Evolutionary conservation across 2,888 invertebrate species (phyloP).

Genomic region (Agriopis marginaria): DNA sequence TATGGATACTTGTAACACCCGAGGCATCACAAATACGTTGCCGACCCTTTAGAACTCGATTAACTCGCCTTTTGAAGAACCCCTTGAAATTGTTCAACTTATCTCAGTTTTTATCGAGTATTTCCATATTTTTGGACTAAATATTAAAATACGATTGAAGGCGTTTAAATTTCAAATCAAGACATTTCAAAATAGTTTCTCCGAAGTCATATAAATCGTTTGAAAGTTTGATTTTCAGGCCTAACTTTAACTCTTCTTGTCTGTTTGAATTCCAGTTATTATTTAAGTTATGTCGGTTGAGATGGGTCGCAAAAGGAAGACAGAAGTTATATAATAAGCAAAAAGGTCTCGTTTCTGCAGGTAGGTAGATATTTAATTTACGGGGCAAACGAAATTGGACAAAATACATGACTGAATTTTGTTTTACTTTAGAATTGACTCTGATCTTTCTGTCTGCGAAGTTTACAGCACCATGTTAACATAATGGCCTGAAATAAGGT

Average conservation of each 20-base stretch:
- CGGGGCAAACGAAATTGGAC: not conserved
- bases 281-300: slow-evolving; percentile 24
- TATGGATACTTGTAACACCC: too few relatives aligned
- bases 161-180: too few relatives aligned
- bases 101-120: too few relatives aligned
- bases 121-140: too few relatives aligned
- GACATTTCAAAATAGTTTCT: not conserved
- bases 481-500: too few relatives aligned
- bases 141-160: not conserved
- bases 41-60: too few relatives aligned
- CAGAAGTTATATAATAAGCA: slow-evolving; percentile 12
- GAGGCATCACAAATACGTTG: too few relatives aligned
- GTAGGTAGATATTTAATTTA: slow-evolving; percentile 26
- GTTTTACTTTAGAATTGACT: too few relatives aligned
- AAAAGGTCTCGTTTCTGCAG: slow-evolving; percentile 20
- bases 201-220: not conserved
- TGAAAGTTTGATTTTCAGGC: slow-evolving; percentile 14
- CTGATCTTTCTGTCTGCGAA: too few relatives aligned
- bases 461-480: too few relatives aligned
- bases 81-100: too few relatives aligned
- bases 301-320: slow-evolving; percentile 22
- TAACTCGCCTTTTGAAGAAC: too few relatives aligned
- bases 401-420: not conserved
- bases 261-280: slow-evolving; percentile 26
- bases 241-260: slow-evolving; percentile 27